Conservation (phyloP, 1,140 invertebrate genomes). For the Doryteuthis pealeii region DNA sequence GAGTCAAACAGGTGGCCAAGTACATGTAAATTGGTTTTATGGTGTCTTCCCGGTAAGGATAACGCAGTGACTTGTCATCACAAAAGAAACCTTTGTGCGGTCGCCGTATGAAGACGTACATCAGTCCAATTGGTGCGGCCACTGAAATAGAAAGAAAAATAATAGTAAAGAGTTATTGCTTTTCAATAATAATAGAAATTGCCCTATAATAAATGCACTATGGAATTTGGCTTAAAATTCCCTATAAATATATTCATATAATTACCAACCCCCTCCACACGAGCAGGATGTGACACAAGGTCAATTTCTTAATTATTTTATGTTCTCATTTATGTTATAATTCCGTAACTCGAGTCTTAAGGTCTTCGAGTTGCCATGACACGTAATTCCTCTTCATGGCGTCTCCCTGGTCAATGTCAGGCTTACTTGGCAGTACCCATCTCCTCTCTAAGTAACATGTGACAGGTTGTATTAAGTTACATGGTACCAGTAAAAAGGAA, state of each 20-base stretch:
- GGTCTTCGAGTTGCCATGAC: neutral
- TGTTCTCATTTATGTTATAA: neutral
- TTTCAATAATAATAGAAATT: neutral
- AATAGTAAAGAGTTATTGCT: neutral
- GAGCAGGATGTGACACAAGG: too few species aligned
- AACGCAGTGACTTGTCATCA: conserved; percentile 33
- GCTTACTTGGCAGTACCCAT: too few species aligned
- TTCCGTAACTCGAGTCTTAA: neutral
- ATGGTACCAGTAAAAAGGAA: too few species aligned
- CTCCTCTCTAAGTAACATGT: too few species aligned
- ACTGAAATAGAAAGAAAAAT: neutral
- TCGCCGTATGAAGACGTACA: conserved; percentile 10
- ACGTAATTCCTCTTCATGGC: too few species aligned
- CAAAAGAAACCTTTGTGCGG: conserved; percentile 37
- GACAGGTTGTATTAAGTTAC: too few species aligned
- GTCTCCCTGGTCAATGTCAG: too few species aligned
- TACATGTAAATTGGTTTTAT: conserved; percentile 13
- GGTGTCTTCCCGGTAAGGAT: conserved; percentile 31
- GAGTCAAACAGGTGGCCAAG: neutral
- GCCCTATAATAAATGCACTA: neutral
- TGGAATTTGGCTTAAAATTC: neutral
- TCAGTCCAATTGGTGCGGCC: neutral
- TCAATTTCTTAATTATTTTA: neutral
- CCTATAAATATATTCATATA: neutral
- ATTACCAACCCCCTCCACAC: too few species aligned